These are phyloP conservation scores for Tursiops truncatus DNA, from an alignment of 2,113 vertebrate species.

Conservation along the genomic window DNA sequence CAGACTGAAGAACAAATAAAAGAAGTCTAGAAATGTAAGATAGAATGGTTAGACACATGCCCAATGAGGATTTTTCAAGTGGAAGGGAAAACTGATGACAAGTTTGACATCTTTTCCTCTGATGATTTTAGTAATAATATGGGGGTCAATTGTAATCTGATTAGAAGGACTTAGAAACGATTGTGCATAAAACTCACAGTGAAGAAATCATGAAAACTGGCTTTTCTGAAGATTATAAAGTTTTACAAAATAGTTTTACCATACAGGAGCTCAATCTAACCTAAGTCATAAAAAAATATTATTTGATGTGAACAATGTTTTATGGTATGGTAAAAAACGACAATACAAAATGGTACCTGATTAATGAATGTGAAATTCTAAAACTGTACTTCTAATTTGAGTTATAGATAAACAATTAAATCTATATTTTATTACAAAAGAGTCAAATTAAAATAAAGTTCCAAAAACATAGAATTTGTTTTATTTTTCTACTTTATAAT, in stretches of 20 bases:
- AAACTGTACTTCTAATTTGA: neutral
- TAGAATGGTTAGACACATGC: neutral
- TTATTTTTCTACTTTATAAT: neutral
- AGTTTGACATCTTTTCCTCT: neutral
- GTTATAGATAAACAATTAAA: neutral
- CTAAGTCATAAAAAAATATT: neutral
- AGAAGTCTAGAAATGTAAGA: neutral
- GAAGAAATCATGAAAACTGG: neutral
- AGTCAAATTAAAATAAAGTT: neutral
- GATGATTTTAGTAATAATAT: neutral
- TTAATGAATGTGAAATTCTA: neutral
- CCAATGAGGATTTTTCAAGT: neutral
- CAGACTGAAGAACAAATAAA: neutral
- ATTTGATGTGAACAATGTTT: neutral
- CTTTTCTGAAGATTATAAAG: neutral
- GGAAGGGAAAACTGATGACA: neutral
- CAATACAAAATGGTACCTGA: neutral
- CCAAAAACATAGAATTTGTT: neutral
- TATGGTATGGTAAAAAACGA: neutral
- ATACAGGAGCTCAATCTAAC: neutral
- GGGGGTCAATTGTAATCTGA: neutral
- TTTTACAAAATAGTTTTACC: constrained; percentile 10
- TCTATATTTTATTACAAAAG: constrained; percentile 19
- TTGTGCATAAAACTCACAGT: neutral
- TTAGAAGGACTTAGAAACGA: neutral